These are phyloP conservation scores for Zonitis immaculata DNA, from an alignment of 2,888 invertebrate genomes.

Conservation along the genomic window DNA sequence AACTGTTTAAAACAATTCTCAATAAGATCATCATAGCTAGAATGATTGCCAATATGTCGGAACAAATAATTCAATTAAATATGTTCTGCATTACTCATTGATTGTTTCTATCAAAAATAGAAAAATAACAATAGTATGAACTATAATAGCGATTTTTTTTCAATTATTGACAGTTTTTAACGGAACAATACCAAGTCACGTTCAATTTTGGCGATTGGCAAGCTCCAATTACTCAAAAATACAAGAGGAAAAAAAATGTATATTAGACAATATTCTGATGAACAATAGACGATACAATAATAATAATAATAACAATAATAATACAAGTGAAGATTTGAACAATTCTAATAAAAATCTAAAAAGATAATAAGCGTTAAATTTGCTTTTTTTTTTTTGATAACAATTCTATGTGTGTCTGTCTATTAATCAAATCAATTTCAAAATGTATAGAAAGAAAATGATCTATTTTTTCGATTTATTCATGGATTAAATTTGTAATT, in stretches of 20 bases:
- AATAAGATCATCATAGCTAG: too few species aligned
- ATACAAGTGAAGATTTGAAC: too few species aligned
- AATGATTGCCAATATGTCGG: too few species aligned
- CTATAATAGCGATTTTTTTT: too few species aligned
- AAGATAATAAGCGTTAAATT: constrained; percentile 15
- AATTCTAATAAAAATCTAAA: constrained; percentile 11
- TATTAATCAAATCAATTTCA: constrained; percentile 3
- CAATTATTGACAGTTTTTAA: constrained; percentile 11
- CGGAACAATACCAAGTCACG: constrained; percentile 14
- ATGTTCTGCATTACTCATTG: too few species aligned
- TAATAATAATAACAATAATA: too few species aligned
- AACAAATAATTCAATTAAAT: too few species aligned
- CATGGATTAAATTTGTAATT: constrained; percentile 3
- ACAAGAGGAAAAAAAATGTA: constrained; percentile 4
- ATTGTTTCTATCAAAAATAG: too few species aligned
- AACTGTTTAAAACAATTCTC: too few species aligned
- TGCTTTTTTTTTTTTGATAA: constrained; percentile 15
- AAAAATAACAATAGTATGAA: not conserved
- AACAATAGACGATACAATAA: constrained; percentile 10
- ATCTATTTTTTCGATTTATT: constrained; percentile 6
- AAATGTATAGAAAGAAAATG: not conserved
- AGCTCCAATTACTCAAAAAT: not conserved
- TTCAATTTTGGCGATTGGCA: not conserved
- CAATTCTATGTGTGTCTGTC: constrained; percentile 8
- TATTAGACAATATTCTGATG: constrained; percentile 10